A percentile compares a stretch with the other conserved stretches of the same genome.
Conservation (phyloP, 2,888 invertebrate genomes). For the Laothoe populi region DNA sequence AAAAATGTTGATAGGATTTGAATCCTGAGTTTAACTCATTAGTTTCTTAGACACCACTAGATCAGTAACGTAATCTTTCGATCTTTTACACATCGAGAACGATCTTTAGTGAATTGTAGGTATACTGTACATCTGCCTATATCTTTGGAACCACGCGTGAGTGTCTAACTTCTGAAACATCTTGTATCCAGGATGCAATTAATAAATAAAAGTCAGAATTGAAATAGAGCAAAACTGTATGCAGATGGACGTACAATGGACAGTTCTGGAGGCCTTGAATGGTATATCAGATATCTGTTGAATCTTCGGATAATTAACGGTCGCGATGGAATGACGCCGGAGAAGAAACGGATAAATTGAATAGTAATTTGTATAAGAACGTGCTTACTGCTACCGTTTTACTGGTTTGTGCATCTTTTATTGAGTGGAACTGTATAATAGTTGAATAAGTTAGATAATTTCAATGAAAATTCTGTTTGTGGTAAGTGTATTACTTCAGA, state of each 20-base stretch:
- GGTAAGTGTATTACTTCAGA: too few species aligned
- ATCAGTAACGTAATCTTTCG: too few species aligned
- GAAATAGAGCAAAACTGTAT: conserved; percentile 26
- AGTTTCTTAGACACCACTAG: too few species aligned
- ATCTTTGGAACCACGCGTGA: too few species aligned
- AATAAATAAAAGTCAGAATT: conserved; percentile 27
- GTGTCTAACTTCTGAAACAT: too few species aligned
- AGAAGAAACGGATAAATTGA: conserved; percentile 21
- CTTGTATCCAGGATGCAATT: conserved; percentile 25
- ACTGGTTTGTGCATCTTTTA: neutral
- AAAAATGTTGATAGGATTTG: too few species aligned
- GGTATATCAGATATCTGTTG: conserved; percentile 25
- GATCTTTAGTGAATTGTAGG: too few species aligned
- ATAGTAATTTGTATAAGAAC: conserved; percentile 19
- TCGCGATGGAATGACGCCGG: conserved; percentile 15
- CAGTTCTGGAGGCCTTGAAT: conserved; percentile 15
- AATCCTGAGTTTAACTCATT: too few species aligned
- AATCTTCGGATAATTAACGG: conserved; percentile 28
- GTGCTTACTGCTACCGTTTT: neutral
- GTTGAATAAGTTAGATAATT: too few species aligned
- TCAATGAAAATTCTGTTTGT: neutral
- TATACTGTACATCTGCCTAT: too few species aligned
- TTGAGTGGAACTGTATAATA: neutral
- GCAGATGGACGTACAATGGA: conserved; percentile 23
- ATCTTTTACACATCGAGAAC: too few species aligned